Percentiles rank a stretch among this genome's conserved stretches.
Conservation (phyloP, 2,888 invertebrate species). For the Cabera pusaria region DNA sequence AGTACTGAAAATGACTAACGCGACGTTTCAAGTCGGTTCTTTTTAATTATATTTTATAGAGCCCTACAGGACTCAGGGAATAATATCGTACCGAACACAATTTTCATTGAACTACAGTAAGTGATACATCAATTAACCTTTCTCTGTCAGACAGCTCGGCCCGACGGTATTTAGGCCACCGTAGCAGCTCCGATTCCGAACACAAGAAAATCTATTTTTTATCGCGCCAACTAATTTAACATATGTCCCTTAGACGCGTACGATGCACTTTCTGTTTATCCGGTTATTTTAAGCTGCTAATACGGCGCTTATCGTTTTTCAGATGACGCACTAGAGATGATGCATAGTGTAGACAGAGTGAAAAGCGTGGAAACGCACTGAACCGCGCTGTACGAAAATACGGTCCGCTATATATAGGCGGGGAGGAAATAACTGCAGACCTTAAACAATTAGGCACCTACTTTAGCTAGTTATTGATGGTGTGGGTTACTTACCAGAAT, state of each 20-base stretch:
- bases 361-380: constrained; percentile 43
- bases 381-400: constrained; percentile 58
- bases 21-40: no score
- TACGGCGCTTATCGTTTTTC: constrained; percentile 34
- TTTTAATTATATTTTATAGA: no score
- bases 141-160: constrained; percentile 5
- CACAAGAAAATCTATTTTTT: constrained; percentile 68
- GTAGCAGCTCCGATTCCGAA: constrained; percentile 43
- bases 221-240: constrained; percentile 55
- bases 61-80: no score
- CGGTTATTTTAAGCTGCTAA: constrained; percentile 16
- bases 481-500: constrained; percentile 68
- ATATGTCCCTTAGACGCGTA: no score
- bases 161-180: constrained; percentile 66
- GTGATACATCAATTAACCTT: constrained; percentile 21
- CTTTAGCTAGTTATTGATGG: not conserved
- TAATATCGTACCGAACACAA: no score
- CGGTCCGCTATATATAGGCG: constrained; percentile 58
- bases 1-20: no score
- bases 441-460: no score
- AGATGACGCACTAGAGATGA: constrained; percentile 22
- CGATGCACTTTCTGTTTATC: constrained; percentile 55
- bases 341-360: constrained; percentile 24
- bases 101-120: constrained; percentile 6
- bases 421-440: constrained; percentile 30